phyloP scores from a whole-genome alignment of 2,113 vertebrate species.

The Lamprotornis superbus region DNA sequence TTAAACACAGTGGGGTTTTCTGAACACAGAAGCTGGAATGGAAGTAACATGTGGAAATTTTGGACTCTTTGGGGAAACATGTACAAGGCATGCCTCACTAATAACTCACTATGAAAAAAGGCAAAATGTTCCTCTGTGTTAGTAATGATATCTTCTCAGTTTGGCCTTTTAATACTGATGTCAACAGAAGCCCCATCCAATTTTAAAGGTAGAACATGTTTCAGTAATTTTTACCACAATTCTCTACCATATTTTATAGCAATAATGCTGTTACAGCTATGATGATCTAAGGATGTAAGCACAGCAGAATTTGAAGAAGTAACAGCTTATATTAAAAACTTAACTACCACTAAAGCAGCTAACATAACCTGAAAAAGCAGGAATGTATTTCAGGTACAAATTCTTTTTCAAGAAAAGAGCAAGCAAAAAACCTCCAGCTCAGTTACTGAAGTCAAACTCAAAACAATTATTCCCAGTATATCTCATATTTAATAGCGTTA shows the following conservation, averaged over 20 bases:
- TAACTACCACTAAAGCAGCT: neutral
- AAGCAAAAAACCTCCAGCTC: neutral
- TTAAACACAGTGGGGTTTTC: neutral
- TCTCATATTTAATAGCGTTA: neutral
- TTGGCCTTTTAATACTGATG: conserved; percentile 3
- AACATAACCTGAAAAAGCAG: neutral
- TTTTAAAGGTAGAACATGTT: neutral
- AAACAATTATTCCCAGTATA: neutral
- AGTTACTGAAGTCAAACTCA: neutral
- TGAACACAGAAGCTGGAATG: neutral
- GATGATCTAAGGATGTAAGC: neutral
- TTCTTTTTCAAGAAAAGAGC: neutral
- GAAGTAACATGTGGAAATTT: neutral
- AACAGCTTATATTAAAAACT: conserved; percentile 30
- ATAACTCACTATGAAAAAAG: neutral
- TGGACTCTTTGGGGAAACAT: conserved; percentile 33
- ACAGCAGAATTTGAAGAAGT: neutral
- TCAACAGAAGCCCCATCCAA: neutral
- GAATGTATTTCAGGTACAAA: neutral
- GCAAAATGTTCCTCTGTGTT: conserved; percentile 22
- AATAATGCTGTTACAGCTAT: neutral
- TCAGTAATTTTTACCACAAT: neutral
- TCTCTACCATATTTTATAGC: neutral
- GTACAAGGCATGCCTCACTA: conserved; percentile 37
- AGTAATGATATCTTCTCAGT: neutral